Base-by-base conservation (phyloP, 1,140 invertebrate genomes). In the Eueides isabella region DNA sequence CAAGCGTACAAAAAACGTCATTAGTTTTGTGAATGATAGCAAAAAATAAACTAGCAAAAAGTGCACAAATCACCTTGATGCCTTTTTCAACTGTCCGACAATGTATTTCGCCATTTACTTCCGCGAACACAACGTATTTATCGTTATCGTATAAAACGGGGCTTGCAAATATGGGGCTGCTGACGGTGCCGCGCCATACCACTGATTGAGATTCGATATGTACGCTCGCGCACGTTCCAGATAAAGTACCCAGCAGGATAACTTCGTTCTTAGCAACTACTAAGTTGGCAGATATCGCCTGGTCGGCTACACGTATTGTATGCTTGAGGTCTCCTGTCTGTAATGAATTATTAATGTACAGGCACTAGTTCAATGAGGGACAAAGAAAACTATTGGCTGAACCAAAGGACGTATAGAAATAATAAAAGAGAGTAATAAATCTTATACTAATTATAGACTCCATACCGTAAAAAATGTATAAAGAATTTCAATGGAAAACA, bases 101-200 rank as follows among this genome's bases (percentile, higher is more conserved):
- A 77, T 90, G 88, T 44, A 97, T 76, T 70, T 86, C 85, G 30
- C 95, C 95, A 80, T 94, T 92, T 29, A 96, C 96, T 78, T 92
- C 92, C 41, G 94, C 93, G 76, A 94, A 94, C 74, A 95, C 90
- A 62, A 96, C 87, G 41, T 92, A 91, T 64, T 92, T 82, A 41
- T 91, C 92, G 26, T 83, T 85, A 26, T 93, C 82, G 29, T 93
- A 91, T n/a, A 93, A 84, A 30, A 84, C 83, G 1, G 96, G 95
- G 29, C 94, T 94, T 4, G 95, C 94, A 87, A 97, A 97, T 69
- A 97, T 87, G 5, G 96, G 95, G 79, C 95, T 94, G 33, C 80
- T 72, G 2, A 95, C 78, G 71, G 92, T 87, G 44, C 85, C 84
- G 31, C 88, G 92, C 96, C 95, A 96, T 61, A 80, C 75, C 2